Evolutionary conservation across 2,797 vertebrate species (phyloP).

Genomic region (Poeciliopsis turneri): DNA sequence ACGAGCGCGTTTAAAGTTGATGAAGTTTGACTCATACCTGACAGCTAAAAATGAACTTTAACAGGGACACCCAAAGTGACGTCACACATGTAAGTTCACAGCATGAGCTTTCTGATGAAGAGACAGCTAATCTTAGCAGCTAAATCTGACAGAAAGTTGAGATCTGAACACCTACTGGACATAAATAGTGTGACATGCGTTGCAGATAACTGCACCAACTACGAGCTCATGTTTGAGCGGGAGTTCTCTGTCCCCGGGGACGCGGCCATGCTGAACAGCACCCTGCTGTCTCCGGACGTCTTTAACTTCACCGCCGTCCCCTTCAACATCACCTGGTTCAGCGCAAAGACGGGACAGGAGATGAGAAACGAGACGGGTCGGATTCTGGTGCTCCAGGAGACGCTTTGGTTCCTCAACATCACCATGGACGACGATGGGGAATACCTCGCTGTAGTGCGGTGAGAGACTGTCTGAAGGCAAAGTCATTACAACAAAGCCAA

Average conservation of each 20-base stretch:
- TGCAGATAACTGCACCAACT: conserved; percentile 67
- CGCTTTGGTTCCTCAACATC: conserved; percentile 69
- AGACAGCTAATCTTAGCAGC: no score
- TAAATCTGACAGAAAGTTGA: neutral
- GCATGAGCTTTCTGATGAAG: neutral
- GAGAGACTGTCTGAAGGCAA: neutral
- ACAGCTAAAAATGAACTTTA: neutral
- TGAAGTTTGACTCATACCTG: neutral
- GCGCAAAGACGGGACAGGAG: conserved; percentile 28
- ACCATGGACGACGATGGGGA: conserved; percentile 51
- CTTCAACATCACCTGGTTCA: conserved; percentile 73
- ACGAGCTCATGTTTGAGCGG: conserved; percentile 33
- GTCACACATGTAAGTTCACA: no score
- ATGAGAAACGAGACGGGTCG: conserved; percentile 37
- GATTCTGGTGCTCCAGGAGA: conserved; percentile 41
- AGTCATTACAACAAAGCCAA: no score
- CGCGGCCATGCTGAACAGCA: conserved; percentile 67
- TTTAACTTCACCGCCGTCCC: conserved; percentile 45
- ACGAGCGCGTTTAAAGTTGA: neutral
- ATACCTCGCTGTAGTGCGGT: conserved; percentile 72
- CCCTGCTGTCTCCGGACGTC: conserved; percentile 36
- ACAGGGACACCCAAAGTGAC: neutral
- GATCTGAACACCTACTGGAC: neutral
- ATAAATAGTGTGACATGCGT: neutral
- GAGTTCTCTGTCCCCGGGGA: conserved; percentile 72